Evolutionary conservation across 2,113 vertebrate genomes (phyloP).

Genomic region (Mormoops blainvillei): DNA sequence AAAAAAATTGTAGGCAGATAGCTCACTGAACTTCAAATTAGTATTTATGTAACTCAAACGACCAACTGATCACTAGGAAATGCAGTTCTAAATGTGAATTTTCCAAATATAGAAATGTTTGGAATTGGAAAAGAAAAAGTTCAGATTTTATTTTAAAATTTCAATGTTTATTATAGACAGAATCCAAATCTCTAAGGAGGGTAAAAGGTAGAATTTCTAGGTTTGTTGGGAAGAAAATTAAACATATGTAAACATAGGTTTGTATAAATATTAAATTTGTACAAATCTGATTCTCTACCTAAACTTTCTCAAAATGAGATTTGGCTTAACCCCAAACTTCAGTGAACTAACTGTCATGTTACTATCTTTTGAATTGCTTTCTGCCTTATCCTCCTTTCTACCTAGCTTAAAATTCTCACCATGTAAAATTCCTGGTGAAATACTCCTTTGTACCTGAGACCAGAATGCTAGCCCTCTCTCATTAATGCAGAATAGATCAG

Average conservation of each 20-base stretch:
- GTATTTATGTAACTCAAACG: not conserved
- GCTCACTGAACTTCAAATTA: not conserved
- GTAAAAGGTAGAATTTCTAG: not conserved
- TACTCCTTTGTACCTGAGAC: not conserved
- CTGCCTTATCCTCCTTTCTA: not conserved
- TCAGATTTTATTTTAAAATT: constrained; percentile 31
- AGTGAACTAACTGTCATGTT: not conserved
- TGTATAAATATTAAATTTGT: too few species aligned
- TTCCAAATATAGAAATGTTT: constrained; percentile 35
- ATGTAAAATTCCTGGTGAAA: not conserved
- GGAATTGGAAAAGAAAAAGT: not conserved
- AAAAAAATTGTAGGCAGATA: not conserved
- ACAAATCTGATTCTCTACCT: not conserved
- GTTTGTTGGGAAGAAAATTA: constrained; percentile 12
- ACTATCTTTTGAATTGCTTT: not conserved
- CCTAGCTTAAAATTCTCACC: not conserved
- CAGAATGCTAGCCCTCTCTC: not conserved
- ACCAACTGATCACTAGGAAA: not conserved
- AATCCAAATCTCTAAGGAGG: not conserved
- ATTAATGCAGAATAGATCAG: not conserved
- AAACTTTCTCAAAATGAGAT: constrained; percentile 12
- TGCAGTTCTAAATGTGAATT: not conserved
- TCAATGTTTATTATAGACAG: not conserved
- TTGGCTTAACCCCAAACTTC: not conserved
- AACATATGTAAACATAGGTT: not conserved